Evolutionary conservation across 2,113 vertebrate species (phyloP).

Genomic region (Phasianus colchicus): DNA sequence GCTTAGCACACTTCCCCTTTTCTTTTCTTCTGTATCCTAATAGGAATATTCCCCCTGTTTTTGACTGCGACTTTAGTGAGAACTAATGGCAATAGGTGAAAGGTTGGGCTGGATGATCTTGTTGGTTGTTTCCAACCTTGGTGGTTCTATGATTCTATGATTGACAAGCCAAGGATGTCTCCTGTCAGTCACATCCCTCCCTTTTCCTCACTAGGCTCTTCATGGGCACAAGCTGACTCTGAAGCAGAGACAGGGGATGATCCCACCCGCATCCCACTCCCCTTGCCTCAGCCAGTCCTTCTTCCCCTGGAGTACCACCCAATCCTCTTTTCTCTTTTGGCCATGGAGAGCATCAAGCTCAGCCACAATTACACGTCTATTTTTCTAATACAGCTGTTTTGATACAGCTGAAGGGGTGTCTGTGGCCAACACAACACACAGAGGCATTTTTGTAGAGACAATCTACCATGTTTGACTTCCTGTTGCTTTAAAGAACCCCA

Average conservation of each 20-base stretch:
- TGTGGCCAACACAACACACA: background rate
- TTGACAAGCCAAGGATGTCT: background rate
- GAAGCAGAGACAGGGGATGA: background rate
- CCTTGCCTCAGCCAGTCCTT: background rate
- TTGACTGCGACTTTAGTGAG: too few relatives aligned
- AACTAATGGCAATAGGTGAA: too few relatives aligned
- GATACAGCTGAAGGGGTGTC: background rate
- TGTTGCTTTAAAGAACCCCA: background rate
- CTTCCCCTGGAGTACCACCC: background rate
- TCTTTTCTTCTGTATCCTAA: background rate
- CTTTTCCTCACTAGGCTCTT: background rate
- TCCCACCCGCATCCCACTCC: background rate
- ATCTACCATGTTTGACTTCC: background rate
- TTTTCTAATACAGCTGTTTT: background rate
- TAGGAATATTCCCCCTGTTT: too few relatives aligned
- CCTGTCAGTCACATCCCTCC: background rate
- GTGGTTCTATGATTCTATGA: too few relatives aligned
- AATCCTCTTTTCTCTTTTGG: background rate
- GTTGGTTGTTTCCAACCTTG: too few relatives aligned
- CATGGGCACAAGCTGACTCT: background rate
- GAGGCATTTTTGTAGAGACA: background rate
- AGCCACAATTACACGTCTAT: background rate
- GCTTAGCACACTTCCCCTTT: background rate
- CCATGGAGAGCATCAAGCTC: background rate
- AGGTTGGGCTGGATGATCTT: too few relatives aligned